Percentiles rank a stretch among this genome's conserved stretches.
phyloP scores from a whole-genome alignment of 2,797 vertebrate genomes.

The Oceanodroma leucorhoa region DNA sequence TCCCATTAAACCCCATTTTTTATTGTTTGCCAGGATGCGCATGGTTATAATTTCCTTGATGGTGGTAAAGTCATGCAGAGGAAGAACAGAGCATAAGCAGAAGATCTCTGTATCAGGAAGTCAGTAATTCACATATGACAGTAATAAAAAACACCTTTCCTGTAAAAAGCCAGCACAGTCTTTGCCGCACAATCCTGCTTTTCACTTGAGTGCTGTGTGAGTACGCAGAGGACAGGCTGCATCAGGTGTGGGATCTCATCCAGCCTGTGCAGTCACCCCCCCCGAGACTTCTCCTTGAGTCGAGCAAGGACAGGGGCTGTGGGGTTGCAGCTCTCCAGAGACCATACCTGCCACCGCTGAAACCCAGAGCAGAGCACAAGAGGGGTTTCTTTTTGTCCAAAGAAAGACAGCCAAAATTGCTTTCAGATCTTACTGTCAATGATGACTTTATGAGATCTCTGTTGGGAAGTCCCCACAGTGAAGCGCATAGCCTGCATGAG shows the following conservation, averaged over 20 bases:
- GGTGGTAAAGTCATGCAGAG: background rate
- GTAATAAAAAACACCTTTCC: background rate
- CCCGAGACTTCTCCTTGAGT: background rate
- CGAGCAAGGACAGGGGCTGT: fast-evolving
- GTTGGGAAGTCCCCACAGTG: fast-evolving
- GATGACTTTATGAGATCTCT: background rate
- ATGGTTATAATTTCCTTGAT: background rate
- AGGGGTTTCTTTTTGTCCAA: background rate
- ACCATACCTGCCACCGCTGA: fast-evolving
- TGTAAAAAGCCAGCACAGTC: background rate
- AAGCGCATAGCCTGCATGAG: background rate
- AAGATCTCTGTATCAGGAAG: background rate
- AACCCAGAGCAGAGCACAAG: background rate
- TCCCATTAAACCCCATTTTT: background rate
- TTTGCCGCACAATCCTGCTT: background rate
- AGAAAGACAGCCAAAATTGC: background rate
- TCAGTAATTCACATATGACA: background rate
- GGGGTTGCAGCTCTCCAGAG: background rate
- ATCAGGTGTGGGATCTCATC: background rate
- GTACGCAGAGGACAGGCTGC: fast-evolving
- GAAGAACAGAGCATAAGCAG: background rate
- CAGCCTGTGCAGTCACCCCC: background rate
- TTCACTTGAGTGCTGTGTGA: background rate
- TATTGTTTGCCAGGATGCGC: background rate
- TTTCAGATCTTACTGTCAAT: background rate